phyloP scores from a whole-genome alignment of 1,140 invertebrate species.

The Ylistrum balloti region DNA sequence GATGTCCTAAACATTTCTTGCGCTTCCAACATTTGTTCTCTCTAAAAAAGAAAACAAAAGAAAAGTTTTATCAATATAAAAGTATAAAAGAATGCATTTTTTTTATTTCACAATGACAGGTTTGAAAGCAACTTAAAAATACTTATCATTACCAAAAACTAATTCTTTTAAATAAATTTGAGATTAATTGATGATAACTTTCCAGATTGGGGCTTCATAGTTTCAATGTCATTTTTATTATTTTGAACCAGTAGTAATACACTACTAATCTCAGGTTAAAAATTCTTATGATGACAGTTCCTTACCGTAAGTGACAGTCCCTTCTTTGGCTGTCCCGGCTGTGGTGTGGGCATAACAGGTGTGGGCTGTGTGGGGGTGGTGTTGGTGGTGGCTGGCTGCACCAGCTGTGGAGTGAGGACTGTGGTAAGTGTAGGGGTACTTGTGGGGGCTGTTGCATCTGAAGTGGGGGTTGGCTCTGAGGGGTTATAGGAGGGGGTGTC shows the following conservation, averaged over 20 bases:
- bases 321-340: constrained; percentile 79
- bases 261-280: no score
- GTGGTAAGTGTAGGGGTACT: constrained; percentile 55
- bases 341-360: constrained; percentile 56
- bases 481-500: constrained; percentile 77
- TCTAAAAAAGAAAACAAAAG: constrained; percentile 79
- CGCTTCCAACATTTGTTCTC: constrained; percentile 97
- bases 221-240: no score
- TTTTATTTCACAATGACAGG: no score
- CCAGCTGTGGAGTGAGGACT: constrained; percentile 55
- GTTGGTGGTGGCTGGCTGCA: constrained; percentile 46
- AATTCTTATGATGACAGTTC: constrained; percentile 22
- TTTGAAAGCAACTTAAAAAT: no score
- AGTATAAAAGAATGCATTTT: no score
- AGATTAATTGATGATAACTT: no score
- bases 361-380: constrained; percentile 50
- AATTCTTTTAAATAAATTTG: no score
- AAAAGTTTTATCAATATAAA: constrained; percentile 13
- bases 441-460: constrained; percentile 54
- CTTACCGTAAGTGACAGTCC: constrained; percentile 92
- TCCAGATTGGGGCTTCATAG: no score
- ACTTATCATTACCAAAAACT: no score
- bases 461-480: constrained; percentile 47
- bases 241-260: no score
- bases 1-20: constrained; percentile 98